Percentiles rank a stretch among this genome's conserved stretches.
Conservation (phyloP, 2,113 vertebrate species). For the Cercocebus atys region DNA sequence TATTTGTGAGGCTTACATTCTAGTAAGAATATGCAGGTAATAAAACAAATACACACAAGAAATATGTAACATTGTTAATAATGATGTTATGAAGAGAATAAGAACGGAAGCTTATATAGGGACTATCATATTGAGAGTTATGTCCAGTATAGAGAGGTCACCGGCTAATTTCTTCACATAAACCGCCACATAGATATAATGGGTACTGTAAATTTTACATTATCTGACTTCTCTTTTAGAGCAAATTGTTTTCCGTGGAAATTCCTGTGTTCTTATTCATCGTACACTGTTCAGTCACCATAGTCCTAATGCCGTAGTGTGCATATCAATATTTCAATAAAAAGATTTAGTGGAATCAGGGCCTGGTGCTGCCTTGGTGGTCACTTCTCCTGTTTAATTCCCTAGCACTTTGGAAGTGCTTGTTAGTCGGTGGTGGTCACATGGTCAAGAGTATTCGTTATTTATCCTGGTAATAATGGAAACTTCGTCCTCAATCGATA, state of each 20-base stretch:
- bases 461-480: too few species aligned
- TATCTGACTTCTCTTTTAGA: neutral
- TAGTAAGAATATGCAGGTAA: neutral
- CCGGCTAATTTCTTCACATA: neutral
- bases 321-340: too few species aligned
- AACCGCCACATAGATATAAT: neutral
- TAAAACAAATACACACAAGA: neutral
- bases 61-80: neutral
- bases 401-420: too few species aligned
- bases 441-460: too few species aligned
- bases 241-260: neutral
- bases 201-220: neutral
- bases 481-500: too few species aligned
- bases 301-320: too few species aligned
- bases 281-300: too few species aligned
- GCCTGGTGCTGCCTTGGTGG: too few species aligned
- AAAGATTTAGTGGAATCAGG: too few species aligned
- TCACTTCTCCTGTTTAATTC: too few species aligned
- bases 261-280: neutral
- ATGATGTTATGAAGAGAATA: neutral
- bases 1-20: neutral
- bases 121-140: too few species aligned
- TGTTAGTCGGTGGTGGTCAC: too few species aligned
- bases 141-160: fast-evolving
- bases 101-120: fast-evolving